These are phyloP conservation scores for Rattus rattus DNA, from an alignment of 2,113 vertebrate species.

Conservation along the genomic window DNA sequence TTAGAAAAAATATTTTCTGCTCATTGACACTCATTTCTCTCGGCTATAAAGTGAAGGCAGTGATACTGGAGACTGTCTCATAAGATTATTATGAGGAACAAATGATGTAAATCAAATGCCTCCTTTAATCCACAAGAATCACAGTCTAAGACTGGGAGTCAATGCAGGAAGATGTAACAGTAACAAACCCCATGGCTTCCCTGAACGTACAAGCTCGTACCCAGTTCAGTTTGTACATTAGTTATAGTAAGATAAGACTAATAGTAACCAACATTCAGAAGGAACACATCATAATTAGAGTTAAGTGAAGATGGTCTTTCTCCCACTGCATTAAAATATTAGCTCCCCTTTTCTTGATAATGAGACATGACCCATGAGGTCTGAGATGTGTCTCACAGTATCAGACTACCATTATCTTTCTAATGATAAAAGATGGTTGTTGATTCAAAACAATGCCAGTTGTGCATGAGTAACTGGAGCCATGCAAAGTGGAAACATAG, in stretches of 20 bases:
- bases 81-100: background rate
- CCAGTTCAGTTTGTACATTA: background rate
- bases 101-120: background rate
- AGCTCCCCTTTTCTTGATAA: background rate
- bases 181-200: background rate
- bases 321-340: background rate
- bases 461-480: background rate
- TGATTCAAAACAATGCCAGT: background rate
- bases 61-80: background rate
- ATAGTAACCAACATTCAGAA: background rate
- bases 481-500: background rate
- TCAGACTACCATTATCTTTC: background rate
- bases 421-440: background rate
- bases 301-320: background rate
- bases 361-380: background rate
- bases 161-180: background rate
- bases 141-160: background rate
- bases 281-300: background rate
- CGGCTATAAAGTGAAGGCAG: background rate
- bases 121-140: background rate
- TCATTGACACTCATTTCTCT: background rate
- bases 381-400: background rate
- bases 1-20: background rate
- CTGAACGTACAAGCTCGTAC: background rate
- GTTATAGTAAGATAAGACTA: background rate